Conservation (phyloP, 1,140 invertebrate genomes). For the Holotrichia oblita region DNA sequence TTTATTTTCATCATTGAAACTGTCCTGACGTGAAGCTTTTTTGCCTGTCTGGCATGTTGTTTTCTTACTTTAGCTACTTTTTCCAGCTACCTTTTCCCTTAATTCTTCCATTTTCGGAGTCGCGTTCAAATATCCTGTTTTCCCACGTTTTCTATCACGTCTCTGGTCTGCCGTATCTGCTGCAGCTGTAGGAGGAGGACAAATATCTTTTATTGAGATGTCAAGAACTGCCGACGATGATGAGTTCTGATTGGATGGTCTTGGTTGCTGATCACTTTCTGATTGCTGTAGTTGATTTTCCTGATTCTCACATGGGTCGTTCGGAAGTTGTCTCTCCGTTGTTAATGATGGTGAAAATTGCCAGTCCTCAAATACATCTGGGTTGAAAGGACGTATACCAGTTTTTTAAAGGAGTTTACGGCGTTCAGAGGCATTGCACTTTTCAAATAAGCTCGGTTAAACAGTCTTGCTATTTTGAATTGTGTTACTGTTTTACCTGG, state of each 20-base stretch:
- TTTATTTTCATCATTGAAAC: too few species aligned
- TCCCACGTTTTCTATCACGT: not conserved
- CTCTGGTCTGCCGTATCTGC: not conserved
- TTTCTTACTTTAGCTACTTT: not conserved
- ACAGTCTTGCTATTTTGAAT: not conserved
- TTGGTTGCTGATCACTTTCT: not conserved
- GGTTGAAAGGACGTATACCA: too few species aligned
- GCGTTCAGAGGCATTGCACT: not conserved
- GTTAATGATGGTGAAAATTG: too few species aligned
- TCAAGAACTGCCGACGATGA: not conserved
- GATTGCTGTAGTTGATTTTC: not conserved
- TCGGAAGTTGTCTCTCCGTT: not conserved
- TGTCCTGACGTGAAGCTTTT: too few species aligned
- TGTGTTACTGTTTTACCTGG: not conserved
- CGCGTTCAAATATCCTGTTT: not conserved
- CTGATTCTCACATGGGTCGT: not conserved
- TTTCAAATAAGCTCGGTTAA: not conserved
- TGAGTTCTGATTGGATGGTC: not conserved
- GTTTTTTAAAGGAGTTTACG: not conserved
- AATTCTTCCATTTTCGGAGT: not conserved
- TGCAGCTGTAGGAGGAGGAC: not conserved
- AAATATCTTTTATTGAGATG: constrained; percentile 2
- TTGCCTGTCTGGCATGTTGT: not conserved
- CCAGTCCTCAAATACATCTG: too few species aligned
- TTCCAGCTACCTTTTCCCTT: constrained; percentile 1